Conservation (phyloP, 2,888 invertebrate species). For the Sarcophaga carnaria region DNA sequence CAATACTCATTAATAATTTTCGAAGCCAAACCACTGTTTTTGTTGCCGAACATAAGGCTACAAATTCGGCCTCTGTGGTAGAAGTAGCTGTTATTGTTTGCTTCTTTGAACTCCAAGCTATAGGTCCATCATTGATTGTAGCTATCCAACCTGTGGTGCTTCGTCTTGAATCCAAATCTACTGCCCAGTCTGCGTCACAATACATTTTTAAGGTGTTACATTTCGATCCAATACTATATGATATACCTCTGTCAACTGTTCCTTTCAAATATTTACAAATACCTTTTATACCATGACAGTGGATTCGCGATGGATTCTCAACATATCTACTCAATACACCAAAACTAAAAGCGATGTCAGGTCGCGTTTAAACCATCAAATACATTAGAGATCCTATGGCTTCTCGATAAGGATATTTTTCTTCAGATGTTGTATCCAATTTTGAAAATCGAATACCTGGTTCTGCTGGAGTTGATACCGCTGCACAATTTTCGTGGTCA, state of each 20-base stretch:
- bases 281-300: constrained; percentile 51
- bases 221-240: constrained; percentile 20
- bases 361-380: constrained; percentile 36
- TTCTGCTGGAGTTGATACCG: constrained; percentile 32
- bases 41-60: constrained; percentile 40
- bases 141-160: constrained; percentile 49
- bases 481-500: constrained; percentile 35
- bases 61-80: constrained; percentile 19
- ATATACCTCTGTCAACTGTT: constrained; percentile 27
- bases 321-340: constrained; percentile 48
- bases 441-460: constrained; percentile 35
- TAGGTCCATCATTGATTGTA: constrained; percentile 39
- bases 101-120: constrained; percentile 56
- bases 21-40: constrained; percentile 38
- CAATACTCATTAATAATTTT: constrained; percentile 26
- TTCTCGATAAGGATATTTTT: constrained; percentile 44
- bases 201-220: constrained; percentile 23
- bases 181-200: constrained; percentile 56
- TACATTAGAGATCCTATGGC: constrained; percentile 54
- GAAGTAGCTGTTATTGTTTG: constrained; percentile 53
- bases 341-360: constrained; percentile 52
- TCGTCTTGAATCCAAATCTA: constrained; percentile 35
- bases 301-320: constrained; percentile 31
- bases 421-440: background rate
- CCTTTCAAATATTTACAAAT: constrained; percentile 54